These are phyloP conservation scores for Chrysolina oricalcia DNA, from an alignment of 2,888 invertebrate species.

Conservation along the genomic window DNA sequence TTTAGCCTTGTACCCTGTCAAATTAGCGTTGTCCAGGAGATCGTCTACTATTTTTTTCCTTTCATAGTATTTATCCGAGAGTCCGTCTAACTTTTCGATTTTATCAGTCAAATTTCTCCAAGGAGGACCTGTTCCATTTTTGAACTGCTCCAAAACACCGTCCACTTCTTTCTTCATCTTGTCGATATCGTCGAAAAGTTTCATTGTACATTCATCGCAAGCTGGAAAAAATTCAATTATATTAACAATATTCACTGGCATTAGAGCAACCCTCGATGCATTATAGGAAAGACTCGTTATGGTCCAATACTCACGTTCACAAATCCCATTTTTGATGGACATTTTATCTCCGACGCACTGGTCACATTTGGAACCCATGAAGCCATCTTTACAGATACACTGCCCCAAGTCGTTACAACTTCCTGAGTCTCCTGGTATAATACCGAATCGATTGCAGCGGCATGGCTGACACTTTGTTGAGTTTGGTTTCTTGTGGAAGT, in stretches of 20 bases:
- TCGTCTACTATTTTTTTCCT: slow-evolving; percentile 58
- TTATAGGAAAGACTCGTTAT: not conserved
- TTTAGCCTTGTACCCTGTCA: slow-evolving; percentile 65
- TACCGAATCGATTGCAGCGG: slow-evolving; percentile 84
- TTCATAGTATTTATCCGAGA: slow-evolving; percentile 56
- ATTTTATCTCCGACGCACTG: slow-evolving; percentile 83
- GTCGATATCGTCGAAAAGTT: slow-evolving; percentile 82
- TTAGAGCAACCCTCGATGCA: not conserved
- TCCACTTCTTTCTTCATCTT: slow-evolving; percentile 73
- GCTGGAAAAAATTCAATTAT: slow-evolving; percentile 73
- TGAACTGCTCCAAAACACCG: slow-evolving; percentile 72
- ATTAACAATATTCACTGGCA: no score
- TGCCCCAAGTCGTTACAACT: slow-evolving; percentile 85
- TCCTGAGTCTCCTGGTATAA: slow-evolving; percentile 71
- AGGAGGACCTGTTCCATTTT: slow-evolving; percentile 83
- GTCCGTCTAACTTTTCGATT: slow-evolving; percentile 66
- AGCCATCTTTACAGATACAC: slow-evolving; percentile 86
- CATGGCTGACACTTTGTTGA: slow-evolving; percentile 79
- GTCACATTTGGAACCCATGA: slow-evolving; percentile 88
- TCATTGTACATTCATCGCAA: slow-evolving; percentile 90
- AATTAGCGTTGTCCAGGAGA: slow-evolving; percentile 67
- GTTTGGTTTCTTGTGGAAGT: slow-evolving; percentile 76
- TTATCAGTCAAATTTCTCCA: slow-evolving; percentile 80
- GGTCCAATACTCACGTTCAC: slow-evolving; percentile 76
- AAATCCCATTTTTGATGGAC: slow-evolving; percentile 80